These are phyloP conservation scores for Prolemur simus DNA, from an alignment of 2,113 vertebrate species.

Conservation along the genomic window DNA sequence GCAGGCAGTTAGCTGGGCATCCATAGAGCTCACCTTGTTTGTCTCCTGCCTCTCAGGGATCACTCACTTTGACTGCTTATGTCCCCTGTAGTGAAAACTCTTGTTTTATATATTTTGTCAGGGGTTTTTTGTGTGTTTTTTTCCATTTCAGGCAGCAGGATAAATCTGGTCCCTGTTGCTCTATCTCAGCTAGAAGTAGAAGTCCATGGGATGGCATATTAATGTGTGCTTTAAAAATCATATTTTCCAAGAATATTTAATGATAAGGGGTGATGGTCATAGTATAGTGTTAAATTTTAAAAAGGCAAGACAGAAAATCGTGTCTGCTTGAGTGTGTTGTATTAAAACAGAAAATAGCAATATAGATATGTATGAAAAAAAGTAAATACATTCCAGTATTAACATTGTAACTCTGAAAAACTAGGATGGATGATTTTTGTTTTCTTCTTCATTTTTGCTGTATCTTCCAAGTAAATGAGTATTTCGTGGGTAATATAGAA, in stretches of 20 bases:
- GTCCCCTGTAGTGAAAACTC: neutral
- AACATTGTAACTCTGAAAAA: neutral
- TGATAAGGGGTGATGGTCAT: neutral
- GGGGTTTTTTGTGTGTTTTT: neutral
- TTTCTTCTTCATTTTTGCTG: neutral
- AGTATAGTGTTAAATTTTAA: neutral
- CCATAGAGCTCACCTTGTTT: neutral
- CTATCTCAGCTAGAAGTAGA: neutral
- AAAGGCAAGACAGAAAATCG: neutral
- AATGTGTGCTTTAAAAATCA: neutral
- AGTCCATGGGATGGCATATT: neutral
- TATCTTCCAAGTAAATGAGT: constrained; percentile 14
- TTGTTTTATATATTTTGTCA: neutral
- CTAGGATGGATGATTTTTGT: neutral
- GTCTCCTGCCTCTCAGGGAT: neutral
- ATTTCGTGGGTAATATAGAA: neutral
- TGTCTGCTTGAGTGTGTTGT: neutral
- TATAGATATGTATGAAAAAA: neutral
- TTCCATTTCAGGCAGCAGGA: neutral
- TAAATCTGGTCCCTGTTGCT: neutral
- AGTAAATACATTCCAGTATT: neutral
- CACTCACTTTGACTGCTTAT: neutral
- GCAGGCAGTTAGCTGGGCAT: neutral
- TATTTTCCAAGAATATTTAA: neutral
- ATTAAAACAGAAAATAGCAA: neutral